These are phyloP conservation scores for Alcis repandata DNA, from an alignment of 2,888 invertebrate species.

Conservation along the genomic window DNA sequence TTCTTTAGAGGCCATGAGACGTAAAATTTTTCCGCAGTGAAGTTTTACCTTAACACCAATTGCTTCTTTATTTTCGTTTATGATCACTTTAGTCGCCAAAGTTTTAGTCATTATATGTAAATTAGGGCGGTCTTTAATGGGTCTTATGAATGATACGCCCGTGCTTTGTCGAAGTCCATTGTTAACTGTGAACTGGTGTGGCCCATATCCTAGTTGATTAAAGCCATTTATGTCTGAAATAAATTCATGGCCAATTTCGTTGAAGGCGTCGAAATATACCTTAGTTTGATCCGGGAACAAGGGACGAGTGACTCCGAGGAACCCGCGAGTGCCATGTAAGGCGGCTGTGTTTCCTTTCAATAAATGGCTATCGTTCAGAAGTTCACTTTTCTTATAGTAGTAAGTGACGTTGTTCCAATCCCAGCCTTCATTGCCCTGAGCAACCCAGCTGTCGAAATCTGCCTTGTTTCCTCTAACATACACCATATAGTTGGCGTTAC, in stretches of 20 bases:
- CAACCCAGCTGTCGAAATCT: constrained; percentile 85
- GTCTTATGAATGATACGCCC: constrained; percentile 52
- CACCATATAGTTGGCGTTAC: constrained; percentile 88
- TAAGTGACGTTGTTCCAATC: constrained; percentile 53
- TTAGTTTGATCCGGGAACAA: constrained; percentile 24
- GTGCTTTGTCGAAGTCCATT: constrained; percentile 53
- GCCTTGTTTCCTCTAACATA: constrained; percentile 88
- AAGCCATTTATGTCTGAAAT: constrained; percentile 53
- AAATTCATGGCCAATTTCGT: constrained; percentile 45
- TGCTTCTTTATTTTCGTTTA: constrained; percentile 48
- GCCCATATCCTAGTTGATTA: constrained; percentile 53
- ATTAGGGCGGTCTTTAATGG: constrained; percentile 52
- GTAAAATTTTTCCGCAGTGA: constrained; percentile 34
- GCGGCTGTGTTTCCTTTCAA: constrained; percentile 25
- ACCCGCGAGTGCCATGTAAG: constrained; percentile 45
- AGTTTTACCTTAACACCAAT: constrained; percentile 53
- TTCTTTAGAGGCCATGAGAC: constrained; percentile 51
- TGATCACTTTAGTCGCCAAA: constrained; percentile 52
- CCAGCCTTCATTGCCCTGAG: constrained; percentile 83
- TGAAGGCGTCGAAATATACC: constrained; percentile 40
- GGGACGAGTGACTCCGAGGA: constrained; percentile 42
- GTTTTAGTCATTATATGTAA: constrained; percentile 53
- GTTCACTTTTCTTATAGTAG: constrained; percentile 59
- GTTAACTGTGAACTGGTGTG: constrained; percentile 48
- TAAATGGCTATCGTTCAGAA: constrained; percentile 31